Percentiles rank a stretch among this genome's conserved stretches.
These are phyloP conservation scores for Enteromius argenteus DNA, from an alignment of 2,797 vertebrate genomes.

Conservation along the genomic window DNA sequence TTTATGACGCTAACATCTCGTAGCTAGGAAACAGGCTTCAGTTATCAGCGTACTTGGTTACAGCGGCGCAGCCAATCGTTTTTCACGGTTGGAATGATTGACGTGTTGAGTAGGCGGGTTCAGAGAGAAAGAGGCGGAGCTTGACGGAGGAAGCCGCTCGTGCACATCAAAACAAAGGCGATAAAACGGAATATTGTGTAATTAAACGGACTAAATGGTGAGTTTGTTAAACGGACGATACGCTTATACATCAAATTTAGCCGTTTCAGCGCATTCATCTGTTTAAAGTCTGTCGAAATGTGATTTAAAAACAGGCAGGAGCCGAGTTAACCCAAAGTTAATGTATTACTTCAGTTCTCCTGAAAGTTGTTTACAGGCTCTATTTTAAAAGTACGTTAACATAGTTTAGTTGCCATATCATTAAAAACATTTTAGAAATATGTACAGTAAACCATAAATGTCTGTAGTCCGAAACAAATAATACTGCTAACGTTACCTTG, in stretches of 20 bases:
- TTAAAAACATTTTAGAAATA: background rate
- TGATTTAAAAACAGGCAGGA: background rate
- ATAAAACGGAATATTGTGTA: background rate
- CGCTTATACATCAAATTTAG: background rate
- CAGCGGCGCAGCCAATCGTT: constrained; percentile 42
- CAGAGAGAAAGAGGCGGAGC: constrained; percentile 6
- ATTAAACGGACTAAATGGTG: background rate
- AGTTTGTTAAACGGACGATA: background rate
- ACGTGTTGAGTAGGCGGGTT: background rate
- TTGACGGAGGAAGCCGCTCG: background rate
- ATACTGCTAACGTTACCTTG: background rate
- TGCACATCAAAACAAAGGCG: background rate
- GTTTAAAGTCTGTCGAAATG: constrained; percentile 11
- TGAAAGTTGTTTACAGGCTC: background rate
- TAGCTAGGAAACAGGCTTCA: constrained; percentile 42
- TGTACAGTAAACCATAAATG: background rate
- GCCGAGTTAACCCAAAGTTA: background rate
- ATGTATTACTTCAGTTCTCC: background rate
- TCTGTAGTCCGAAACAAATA: background rate
- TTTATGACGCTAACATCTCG: background rate
- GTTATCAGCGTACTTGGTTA: constrained; percentile 44
- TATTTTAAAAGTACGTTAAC: background rate
- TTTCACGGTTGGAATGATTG: constrained; percentile 12
- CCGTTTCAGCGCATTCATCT: background rate
- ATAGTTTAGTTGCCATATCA: background rate